Evolutionary conservation across 2,113 vertebrate genomes (phyloP), one percentile per base, ranked within the genome.

Genomic region (Grallaria varia): DNA sequence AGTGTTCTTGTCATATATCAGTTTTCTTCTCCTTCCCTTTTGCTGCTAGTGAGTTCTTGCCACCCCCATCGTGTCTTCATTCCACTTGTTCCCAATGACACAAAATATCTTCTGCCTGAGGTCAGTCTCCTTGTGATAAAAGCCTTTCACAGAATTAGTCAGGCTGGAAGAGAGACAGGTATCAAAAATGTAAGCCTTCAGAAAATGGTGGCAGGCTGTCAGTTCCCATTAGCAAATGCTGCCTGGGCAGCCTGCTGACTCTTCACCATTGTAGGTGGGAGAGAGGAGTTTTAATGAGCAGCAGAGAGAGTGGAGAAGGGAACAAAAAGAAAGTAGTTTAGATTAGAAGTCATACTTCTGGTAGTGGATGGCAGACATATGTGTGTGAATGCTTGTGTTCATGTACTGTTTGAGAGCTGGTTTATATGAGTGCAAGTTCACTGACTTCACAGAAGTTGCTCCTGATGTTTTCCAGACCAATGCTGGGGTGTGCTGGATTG

Each of bases 241-340:
- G 42, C 53, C 73, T 89, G 76, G 58, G 73, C 90, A 92, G 52
- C 90, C 80, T 92, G 92, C 96, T 94, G 90, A 68, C 92, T 96
- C 64, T 68, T 93, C 68, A 59, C 55, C 68, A 10, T 71, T 88
- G 68, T 78, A 87, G 64, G 60, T 56, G 80, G 64, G 64, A 94
- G 53, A 90, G 56, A 60, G n/a, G 78, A 75, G 88, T 92, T 97
- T 94, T 97, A 97, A 97, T 96, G 96, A 96, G 95, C 76, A 92
- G 86, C 88, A 89, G 84, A 86, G 64, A 60, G 84, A 85, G 62
- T 64, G 81, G 62, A 87, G 37, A 66, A 20, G n/a, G 28, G 27
- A 3, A 25, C 25, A 67, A 45, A 21, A 84, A 39, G 12, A 15
- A 47, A 77, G 47, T 25, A 55, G 44, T 68, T 94, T 64, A 60